These are phyloP conservation scores for Magallana gigas DNA, from an alignment of 1,140 invertebrate species.

Conservation along the genomic window DNA sequence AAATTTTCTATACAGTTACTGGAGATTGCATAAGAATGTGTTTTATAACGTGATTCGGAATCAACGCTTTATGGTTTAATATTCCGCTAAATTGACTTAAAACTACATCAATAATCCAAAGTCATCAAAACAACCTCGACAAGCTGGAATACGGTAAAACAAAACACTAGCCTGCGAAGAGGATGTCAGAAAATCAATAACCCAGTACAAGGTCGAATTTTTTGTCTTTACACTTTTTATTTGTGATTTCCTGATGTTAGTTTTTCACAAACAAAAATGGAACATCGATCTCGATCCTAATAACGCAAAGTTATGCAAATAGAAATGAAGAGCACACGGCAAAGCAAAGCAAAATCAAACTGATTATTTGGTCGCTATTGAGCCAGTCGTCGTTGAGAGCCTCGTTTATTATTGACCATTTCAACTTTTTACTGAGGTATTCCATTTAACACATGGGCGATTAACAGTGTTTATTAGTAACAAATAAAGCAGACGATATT, in stretches of 20 bases:
- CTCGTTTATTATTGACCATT: background rate
- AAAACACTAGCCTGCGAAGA: background rate
- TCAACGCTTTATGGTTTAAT: too few species aligned
- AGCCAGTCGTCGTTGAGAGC: background rate
- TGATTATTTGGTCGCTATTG: slow-evolving; percentile 1
- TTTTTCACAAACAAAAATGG: background rate
- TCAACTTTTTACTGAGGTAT: background rate
- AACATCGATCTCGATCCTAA: background rate
- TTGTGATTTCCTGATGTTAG: background rate
- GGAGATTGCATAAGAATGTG: background rate
- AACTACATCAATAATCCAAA: too few species aligned
- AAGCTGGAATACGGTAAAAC: too few species aligned
- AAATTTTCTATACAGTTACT: slow-evolving; percentile 19
- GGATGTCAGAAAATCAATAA: slow-evolving; percentile 12
- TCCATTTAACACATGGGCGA: too few species aligned
- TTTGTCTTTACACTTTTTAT: background rate
- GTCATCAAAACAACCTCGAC: too few species aligned
- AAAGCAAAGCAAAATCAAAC: background rate
- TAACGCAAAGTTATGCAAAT: background rate
- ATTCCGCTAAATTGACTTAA: too few species aligned
- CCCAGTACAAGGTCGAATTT: background rate
- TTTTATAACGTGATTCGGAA: background rate
- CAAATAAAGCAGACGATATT: too few species aligned
- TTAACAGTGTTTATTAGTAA: too few species aligned
- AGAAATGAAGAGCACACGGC: background rate